Percentiles rank a stretch among this genome's conserved stretches.
Conservation (phyloP, 2,113 vertebrate genomes). For the Paradisaea rubra region DNA sequence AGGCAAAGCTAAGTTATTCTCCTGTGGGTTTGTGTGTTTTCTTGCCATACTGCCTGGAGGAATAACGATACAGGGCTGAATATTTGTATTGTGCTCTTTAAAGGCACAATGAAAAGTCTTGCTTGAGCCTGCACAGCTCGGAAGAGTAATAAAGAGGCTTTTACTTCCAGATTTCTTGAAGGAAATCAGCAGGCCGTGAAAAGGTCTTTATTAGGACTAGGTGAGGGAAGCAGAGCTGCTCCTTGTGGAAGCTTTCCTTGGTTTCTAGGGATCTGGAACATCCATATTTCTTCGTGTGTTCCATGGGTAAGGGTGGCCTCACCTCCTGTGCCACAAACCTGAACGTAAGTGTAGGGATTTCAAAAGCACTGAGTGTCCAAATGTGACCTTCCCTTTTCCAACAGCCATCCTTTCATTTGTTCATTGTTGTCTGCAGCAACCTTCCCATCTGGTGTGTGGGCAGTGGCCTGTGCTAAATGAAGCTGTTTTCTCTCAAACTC, state of each 20-base stretch:
- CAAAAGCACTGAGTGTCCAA: background rate
- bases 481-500: background rate
- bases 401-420: background rate
- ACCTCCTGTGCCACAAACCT: background rate
- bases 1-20: background rate
- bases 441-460: background rate
- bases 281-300: fast-evolving
- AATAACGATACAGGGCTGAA: background rate
- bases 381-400: background rate
- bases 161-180: background rate
- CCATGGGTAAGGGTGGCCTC: background rate
- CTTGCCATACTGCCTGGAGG: background rate
- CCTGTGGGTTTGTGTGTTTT: background rate
- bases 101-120: background rate
- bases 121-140: background rate
- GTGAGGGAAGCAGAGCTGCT: background rate
- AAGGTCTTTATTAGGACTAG: background rate
- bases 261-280: background rate
- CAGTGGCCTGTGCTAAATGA: background rate
- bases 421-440: background rate
- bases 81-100: conserved; percentile 25
- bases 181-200: background rate
- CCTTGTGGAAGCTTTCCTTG: background rate
- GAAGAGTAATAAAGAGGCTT: background rate
- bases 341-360: background rate